A percentile compares a stretch with the other conserved stretches of the same genome.
These are phyloP conservation scores for Oceanodroma tethys DNA, from an alignment of 2,113 vertebrate species.

Conservation along the genomic window DNA sequence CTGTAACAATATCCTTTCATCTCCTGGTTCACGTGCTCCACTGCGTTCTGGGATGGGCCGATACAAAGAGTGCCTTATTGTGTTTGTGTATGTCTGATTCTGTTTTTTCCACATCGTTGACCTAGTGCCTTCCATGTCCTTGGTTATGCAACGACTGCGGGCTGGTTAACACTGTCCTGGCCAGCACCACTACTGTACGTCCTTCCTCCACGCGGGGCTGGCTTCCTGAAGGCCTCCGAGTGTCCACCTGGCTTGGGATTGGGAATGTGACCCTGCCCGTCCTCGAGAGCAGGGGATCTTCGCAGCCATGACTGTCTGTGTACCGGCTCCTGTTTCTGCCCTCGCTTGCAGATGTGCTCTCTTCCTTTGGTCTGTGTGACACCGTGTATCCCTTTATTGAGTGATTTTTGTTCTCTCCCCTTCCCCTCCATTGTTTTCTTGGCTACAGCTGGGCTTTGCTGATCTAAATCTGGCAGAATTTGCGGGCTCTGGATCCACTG, in stretches of 20 bases:
- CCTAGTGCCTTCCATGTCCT: slow-evolving; percentile 65
- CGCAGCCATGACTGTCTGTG: not conserved
- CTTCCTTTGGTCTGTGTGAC: not conserved
- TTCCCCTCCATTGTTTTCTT: slow-evolving; percentile 14
- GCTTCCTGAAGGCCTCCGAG: not conserved
- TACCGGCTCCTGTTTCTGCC: not conserved
- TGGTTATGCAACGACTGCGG: slow-evolving; percentile 60
- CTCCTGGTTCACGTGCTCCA: slow-evolving; percentile 46
- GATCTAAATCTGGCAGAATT: slow-evolving; percentile 98
- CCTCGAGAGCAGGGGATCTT: not conserved
- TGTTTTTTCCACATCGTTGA: slow-evolving; percentile 65
- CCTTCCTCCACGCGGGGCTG: not conserved
- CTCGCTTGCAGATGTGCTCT: not conserved
- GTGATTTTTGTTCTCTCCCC: not conserved
- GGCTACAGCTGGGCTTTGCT: slow-evolving; percentile 90
- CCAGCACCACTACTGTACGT: not conserved
- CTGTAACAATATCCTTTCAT: slow-evolving; percentile 75
- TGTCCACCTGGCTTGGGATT: not conserved
- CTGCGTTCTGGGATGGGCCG: slow-evolving; percentile 56
- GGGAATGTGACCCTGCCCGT: not conserved
- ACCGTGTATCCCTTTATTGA: not conserved
- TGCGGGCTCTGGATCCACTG: slow-evolving; percentile 92
- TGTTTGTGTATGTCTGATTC: slow-evolving; percentile 64
- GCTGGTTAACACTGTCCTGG: slow-evolving; percentile 52
- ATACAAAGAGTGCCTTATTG: slow-evolving; percentile 76